Base-by-base conservation (phyloP, 2,888 invertebrate species). In the Catocala sponsa region DNA sequence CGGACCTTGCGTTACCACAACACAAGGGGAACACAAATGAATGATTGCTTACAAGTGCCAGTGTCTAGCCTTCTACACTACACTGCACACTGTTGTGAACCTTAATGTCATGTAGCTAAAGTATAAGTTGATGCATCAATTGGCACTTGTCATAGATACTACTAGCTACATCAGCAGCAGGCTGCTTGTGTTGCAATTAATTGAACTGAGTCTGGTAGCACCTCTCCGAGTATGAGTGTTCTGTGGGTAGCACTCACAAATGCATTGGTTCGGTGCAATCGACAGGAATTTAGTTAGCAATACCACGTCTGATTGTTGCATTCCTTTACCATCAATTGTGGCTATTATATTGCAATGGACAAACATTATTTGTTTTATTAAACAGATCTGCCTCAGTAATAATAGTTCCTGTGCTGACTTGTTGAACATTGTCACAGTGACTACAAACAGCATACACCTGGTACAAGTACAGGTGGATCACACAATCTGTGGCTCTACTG, bases 31-130 rank as follows among this genome's bases (percentile, higher is more conserved):
- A 87, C 85, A 83, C 84, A 91, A 90, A 91, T 91, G 89, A 90
- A 93, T 92, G 91, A 92, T 92, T 92, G 91, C 92, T 78, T 90
- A 92, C 91, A 94, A 92, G 90, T 92, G 92, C 85, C 70, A 76
- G 63, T 88, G 77, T 68, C 68, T 77, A 69, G 63, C 62, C 65
- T 71, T 70, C 47, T 49, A 51, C 25, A 13, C 6, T 5, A 41
- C 7, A 59, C 55, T 55, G 70, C 62, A 67, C 52, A 50, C 43
- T 59, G 60, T 57, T 65, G 65, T 70, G 65, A 67, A 65, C 59
- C 56, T 60, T 68, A 65, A 13, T 33, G 25, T 52, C 11, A 52
- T 54, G 12, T 41, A 43, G 12, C 59, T 48, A 67, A 62, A 49
- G 51, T 11, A 55, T 33, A 4, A 33, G 53, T 54, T 54, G 13